These are phyloP conservation scores for Argyra leucocephala DNA, from an alignment of 2,888 invertebrate species.

Conservation along the genomic window DNA sequence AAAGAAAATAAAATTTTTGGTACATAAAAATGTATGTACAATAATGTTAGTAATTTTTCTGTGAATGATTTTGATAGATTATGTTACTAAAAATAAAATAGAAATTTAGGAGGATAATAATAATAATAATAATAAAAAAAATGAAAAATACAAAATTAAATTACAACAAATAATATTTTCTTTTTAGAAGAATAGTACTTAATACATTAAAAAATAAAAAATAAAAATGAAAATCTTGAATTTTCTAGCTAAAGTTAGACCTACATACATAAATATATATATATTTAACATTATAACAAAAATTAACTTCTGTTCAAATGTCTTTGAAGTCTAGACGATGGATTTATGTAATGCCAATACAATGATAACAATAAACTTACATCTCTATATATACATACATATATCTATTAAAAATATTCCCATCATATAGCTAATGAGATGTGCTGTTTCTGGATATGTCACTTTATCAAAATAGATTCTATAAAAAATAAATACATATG, in stretches of 20 bases:
- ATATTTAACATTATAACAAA: not conserved
- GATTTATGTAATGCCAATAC: conserved; percentile 1
- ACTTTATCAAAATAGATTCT: too few species aligned
- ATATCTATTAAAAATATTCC: too few species aligned
- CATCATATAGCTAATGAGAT: too few species aligned
- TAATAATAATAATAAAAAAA: not conserved
- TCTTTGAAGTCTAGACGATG: not conserved
- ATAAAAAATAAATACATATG: too few species aligned
- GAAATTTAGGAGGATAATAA: not conserved
- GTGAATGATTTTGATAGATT: not conserved
- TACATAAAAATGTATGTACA: not conserved
- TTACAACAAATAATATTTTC: too few species aligned
- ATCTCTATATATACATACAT: too few species aligned
- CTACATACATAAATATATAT: not conserved
- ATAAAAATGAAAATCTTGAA: too few species aligned
- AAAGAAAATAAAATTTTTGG: not conserved
- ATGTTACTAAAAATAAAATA: not conserved
- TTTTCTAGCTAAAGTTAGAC: not conserved
- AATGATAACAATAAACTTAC: not conserved
- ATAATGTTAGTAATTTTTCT: not conserved
- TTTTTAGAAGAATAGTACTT: too few species aligned
- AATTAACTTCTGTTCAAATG: not conserved
- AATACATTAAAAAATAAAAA: too few species aligned
- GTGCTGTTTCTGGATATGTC: too few species aligned
- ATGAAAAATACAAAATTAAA: too few species aligned